Evolutionary conservation across 2,888 invertebrate genomes (phyloP).

Genomic region (Matsumyia berberina): DNA sequence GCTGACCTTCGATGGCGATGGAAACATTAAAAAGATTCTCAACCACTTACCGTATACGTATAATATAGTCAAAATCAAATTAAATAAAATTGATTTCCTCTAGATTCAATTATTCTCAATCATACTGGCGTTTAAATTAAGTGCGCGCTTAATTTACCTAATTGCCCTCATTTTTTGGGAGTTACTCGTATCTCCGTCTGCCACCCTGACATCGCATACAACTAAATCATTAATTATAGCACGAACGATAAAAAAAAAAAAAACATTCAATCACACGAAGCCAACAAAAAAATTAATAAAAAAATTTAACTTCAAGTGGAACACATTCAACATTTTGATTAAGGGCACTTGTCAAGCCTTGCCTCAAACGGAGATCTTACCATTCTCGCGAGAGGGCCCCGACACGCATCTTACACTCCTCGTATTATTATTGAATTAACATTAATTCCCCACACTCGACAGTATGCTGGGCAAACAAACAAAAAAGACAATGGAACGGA

Average conservation of each 20-base stretch:
- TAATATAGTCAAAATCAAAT: conserved; percentile 1
- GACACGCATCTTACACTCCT: conserved; percentile 53
- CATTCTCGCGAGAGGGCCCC: conserved; percentile 29
- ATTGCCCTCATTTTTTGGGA: conserved; percentile 63
- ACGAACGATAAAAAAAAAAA: conserved; percentile 41
- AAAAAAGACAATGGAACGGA: conserved; percentile 65
- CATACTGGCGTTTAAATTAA: conserved; percentile 53
- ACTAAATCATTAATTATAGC: conserved; percentile 53
- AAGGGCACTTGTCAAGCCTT: conserved; percentile 73
- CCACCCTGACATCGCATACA: conserved; percentile 25
- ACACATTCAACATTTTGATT: conserved; percentile 76
- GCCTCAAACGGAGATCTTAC: conserved; percentile 39
- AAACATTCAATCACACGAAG: conserved; percentile 47
- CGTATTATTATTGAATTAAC: conserved; percentile 71
- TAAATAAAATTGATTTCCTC: conserved; percentile 26
- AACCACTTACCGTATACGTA: background rate
- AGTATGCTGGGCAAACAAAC: conserved; percentile 13
- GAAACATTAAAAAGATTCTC: background rate
- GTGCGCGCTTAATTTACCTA: conserved; percentile 43
- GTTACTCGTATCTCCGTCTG: background rate
- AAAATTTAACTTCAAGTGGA: conserved; percentile 72
- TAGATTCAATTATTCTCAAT: conserved; percentile 38
- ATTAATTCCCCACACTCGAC: conserved; percentile 64
- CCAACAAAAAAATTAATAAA: conserved; percentile 68
- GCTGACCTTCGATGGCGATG: too few species aligned